These are phyloP conservation scores for Eospalax fontanierii DNA, from an alignment of 2,797 vertebrate species.

Conservation along the genomic window DNA sequence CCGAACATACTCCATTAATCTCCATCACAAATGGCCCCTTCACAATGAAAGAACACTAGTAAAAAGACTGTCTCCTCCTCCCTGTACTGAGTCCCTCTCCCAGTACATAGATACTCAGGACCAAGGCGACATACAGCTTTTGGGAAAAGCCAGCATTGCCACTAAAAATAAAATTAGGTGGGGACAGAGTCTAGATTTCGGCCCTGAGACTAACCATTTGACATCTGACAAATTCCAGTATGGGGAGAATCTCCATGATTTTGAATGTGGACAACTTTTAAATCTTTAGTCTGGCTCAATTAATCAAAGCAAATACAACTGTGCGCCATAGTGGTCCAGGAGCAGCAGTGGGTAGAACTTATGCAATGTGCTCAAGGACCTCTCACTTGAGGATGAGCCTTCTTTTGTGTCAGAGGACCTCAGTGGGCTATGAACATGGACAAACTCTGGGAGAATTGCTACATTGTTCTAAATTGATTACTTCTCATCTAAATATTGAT, in stretches of 20 bases:
- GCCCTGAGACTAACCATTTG: neutral
- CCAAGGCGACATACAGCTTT: neutral
- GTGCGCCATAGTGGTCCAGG: neutral
- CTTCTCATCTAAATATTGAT: neutral
- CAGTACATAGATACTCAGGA: neutral
- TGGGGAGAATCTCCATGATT: neutral
- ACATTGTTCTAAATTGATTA: neutral
- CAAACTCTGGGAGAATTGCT: too few species aligned
- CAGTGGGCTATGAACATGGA: neutral
- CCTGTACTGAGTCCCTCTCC: neutral
- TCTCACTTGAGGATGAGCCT: neutral
- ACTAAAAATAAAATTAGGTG: neutral
- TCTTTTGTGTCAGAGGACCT: neutral
- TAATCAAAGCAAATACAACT: slow-evolving; percentile 48
- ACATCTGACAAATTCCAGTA: slow-evolving; percentile 41
- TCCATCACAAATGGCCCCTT: neutral
- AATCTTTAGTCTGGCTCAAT: neutral
- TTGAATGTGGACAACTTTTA: neutral
- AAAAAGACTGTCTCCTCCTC: neutral
- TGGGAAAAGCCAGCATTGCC: neutral
- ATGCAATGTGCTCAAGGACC: neutral
- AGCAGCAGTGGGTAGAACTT: neutral
- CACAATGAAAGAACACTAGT: neutral
- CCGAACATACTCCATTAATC: neutral
- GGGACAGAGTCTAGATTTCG: neutral